Evolutionary conservation across 2,113 vertebrate species (phyloP).

Genomic region (Dolichallabes microphthalmus): DNA sequence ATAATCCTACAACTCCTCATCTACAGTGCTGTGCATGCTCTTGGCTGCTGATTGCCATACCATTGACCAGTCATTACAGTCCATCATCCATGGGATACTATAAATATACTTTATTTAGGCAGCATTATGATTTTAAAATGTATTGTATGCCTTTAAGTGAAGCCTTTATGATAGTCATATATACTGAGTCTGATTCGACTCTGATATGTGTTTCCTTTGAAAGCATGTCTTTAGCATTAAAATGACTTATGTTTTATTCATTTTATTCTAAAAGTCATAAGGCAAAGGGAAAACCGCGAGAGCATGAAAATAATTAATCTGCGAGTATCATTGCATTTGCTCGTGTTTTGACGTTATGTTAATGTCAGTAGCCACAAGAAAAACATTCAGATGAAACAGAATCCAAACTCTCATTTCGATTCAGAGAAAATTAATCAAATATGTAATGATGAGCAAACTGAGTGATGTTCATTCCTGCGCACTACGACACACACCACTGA

Average conservation of each 20-base stretch:
- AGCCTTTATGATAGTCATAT: not conserved
- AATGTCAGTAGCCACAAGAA: constrained; percentile 3
- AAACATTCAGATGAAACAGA: constrained; percentile 15
- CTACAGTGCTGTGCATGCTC: not conserved
- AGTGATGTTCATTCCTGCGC: not conserved
- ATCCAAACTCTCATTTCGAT: constrained; percentile 9
- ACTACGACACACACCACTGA: not conserved
- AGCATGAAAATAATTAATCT: constrained; percentile 17
- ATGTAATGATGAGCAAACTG: constrained; percentile 16
- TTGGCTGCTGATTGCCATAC: not conserved
- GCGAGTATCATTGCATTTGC: constrained; percentile 26
- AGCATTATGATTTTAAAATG: not conserved
- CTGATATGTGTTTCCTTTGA: not conserved
- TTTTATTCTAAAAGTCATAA: not conserved
- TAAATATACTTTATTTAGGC: no score
- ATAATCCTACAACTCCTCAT: not conserved
- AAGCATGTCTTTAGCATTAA: constrained; percentile 11
- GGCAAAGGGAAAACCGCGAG: not conserved
- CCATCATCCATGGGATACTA: no score
- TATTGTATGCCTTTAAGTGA: not conserved
- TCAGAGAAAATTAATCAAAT: constrained; percentile 14
- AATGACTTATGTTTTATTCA: constrained; percentile 2
- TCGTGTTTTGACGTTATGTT: not conserved
- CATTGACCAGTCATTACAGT: not conserved
- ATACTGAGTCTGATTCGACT: not conserved